Evolutionary conservation across 2,888 invertebrate species (phyloP), one percentile per base, ranked within the genome.

Genomic region (Aleiodes alternator): DNA sequence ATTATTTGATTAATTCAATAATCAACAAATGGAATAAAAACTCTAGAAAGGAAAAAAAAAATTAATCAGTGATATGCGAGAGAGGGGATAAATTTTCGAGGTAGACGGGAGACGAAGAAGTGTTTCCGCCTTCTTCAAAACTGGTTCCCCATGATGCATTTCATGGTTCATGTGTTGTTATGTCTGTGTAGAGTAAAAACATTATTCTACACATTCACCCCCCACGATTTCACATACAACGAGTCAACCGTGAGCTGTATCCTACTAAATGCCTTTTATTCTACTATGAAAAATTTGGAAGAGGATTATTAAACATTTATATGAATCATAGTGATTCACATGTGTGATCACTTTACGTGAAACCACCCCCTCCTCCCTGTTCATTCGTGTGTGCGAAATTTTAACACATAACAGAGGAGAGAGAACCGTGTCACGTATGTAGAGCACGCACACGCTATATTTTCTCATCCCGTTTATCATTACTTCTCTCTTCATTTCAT

Each of bases 341-440:
- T 68, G 69, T 23, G 56, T 70, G 34, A 56, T 29, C 34, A 70
- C 71, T 59, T 31, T 50, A 51, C 59, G 73, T 56, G 72, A 69
- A 72, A 64, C 51, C 64, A 61, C 69, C 68, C 69, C 56, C 50
- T 16, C 69, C 38, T 43, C 43, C 9, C 7, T 43, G 11, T 43
- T 43, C 43, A 11, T 43, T 9, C 7, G 43, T 43, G 43, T 43
- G 69, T 56, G 69, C 51, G 50, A 68, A 51, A 31, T 29, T 23
- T 23, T 9, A 51, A 51, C 68, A 76, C 69, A 76, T 75, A 78
- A 79, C 72, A 69, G 75, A 83, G 82, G 76, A 83, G 81, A 84
- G 84, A 88, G 88, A 89, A 89, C 86, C 85, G 87, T 89, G 89
- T 89, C 89, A 89, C 88, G 86, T 84, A 89, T 89, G 88, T 89